These are phyloP conservation scores for Tetanocera ferruginea DNA, from an alignment of 2,888 invertebrate genomes.

Conservation along the genomic window DNA sequence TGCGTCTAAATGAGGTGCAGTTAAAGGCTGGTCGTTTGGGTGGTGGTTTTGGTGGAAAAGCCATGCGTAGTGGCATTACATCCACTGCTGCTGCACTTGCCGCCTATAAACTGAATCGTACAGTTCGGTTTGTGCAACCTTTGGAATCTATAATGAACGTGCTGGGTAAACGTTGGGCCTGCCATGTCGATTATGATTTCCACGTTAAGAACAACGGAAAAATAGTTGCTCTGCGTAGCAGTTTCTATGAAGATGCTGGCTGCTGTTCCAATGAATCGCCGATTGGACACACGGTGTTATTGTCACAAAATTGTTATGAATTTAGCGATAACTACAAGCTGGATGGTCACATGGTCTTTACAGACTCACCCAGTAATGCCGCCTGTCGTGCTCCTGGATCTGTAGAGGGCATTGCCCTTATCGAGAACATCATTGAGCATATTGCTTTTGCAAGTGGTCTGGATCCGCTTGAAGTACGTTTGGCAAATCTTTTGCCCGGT, in stretches of 20 bases:
- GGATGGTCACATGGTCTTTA: constrained; percentile 77
- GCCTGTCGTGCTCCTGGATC: constrained; percentile 77
- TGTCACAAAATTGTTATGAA: constrained; percentile 75
- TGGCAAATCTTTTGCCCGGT: constrained; percentile 71
- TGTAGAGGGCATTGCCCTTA: constrained; percentile 75
- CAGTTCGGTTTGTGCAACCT: constrained; percentile 79
- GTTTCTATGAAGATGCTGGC: constrained; percentile 74
- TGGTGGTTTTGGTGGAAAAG: constrained; percentile 86
- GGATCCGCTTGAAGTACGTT: constrained; percentile 74
- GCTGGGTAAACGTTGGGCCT: constrained; percentile 77
- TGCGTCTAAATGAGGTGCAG: constrained; percentile 78
- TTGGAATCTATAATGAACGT: constrained; percentile 81
- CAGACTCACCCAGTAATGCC: constrained; percentile 79
- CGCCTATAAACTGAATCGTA: constrained; percentile 73
- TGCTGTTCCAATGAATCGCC: constrained; percentile 72
- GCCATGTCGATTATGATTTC: constrained; percentile 76
- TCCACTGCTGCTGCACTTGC: constrained; percentile 80
- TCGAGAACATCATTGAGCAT: constrained; percentile 79
- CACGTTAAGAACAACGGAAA: constrained; percentile 76
- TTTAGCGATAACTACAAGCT: constrained; percentile 76
- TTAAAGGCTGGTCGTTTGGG: constrained; percentile 81
- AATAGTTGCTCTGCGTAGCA: constrained; percentile 76
- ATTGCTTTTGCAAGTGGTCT: constrained; percentile 72
- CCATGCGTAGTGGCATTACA: constrained; percentile 74
- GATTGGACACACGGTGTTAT: constrained; percentile 59